These are phyloP conservation scores for Prunella fulvescens DNA, from an alignment of 2,113 vertebrate genomes.

Conservation along the genomic window DNA sequence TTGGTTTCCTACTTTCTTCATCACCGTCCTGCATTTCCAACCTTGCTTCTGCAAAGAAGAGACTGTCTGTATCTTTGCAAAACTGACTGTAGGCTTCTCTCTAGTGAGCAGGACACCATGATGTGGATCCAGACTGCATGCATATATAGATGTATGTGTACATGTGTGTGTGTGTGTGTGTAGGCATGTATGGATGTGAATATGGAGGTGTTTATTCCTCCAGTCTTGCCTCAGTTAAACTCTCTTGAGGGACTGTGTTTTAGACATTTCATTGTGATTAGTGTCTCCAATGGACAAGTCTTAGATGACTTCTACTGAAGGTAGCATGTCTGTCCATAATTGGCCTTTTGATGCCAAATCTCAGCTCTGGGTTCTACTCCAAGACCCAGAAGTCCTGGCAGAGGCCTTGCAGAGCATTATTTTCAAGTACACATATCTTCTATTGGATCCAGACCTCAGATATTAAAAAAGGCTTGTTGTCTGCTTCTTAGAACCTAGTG, in stretches of 20 bases:
- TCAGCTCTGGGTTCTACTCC: neutral
- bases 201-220: neutral
- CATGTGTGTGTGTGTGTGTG: fast-evolving
- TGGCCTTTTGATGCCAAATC: neutral
- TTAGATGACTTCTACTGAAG: neutral
- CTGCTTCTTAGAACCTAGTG: neutral
- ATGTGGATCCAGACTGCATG: neutral
- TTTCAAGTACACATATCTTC: neutral
- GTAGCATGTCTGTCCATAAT: neutral
- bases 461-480: neutral
- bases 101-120: fast-evolving
- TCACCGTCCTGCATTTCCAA: fast-evolving
- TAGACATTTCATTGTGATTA: neutral
- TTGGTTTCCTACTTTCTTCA: neutral
- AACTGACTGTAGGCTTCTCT: neutral
- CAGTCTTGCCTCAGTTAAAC: neutral
- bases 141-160: fast-evolving
- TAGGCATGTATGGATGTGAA: neutral
- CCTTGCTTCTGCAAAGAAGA: neutral
- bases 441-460: neutral
- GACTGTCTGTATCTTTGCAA: neutral
- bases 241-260: neutral
- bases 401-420: neutral
- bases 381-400: neutral
- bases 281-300: neutral